Conservation (phyloP, 2,888 invertebrate genomes). For the Poecilus cupreus region DNA sequence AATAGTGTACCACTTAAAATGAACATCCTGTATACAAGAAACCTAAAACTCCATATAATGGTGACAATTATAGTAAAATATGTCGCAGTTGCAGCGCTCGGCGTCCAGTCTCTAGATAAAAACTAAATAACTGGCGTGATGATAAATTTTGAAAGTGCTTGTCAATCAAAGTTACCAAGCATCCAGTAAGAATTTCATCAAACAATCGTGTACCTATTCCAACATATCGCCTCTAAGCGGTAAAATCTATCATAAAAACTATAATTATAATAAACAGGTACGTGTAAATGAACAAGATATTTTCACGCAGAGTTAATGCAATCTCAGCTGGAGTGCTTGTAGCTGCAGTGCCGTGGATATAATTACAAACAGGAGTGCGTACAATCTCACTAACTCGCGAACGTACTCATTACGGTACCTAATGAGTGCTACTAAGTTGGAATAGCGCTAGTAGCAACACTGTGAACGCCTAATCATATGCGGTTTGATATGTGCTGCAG, state of each 20-base stretch:
- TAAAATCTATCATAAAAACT: constrained; percentile 1
- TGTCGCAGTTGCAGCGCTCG: no score
- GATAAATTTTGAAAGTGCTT: no score
- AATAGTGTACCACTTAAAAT: no score
- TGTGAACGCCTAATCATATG: constrained; percentile 4
- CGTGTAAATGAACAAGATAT: constrained; percentile 22
- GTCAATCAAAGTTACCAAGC: no score
- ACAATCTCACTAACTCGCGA: constrained; percentile 23
- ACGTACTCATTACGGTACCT: constrained; percentile 23
- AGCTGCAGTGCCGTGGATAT: background rate
- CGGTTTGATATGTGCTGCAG: background rate
- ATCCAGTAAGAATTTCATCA: no score
- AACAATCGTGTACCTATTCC: no score
- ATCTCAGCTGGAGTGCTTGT: background rate
- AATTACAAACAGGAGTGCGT: constrained; percentile 26
- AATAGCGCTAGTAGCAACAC: constrained; percentile 13
- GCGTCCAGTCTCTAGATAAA: no score
- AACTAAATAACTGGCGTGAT: no score
- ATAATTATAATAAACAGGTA: constrained; percentile 22
- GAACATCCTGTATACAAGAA: no score
- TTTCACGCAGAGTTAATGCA: constrained; percentile 24
- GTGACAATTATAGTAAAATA: no score
- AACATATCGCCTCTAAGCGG: no score
- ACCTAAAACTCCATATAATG: no score
- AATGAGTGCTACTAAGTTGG: constrained; percentile 29